A percentile compares a stretch with the other conserved stretches of the same genome.
These are phyloP conservation scores for Paracyclopina nana DNA, from an alignment of 1,140 invertebrate genomes.

Conservation along the genomic window DNA sequence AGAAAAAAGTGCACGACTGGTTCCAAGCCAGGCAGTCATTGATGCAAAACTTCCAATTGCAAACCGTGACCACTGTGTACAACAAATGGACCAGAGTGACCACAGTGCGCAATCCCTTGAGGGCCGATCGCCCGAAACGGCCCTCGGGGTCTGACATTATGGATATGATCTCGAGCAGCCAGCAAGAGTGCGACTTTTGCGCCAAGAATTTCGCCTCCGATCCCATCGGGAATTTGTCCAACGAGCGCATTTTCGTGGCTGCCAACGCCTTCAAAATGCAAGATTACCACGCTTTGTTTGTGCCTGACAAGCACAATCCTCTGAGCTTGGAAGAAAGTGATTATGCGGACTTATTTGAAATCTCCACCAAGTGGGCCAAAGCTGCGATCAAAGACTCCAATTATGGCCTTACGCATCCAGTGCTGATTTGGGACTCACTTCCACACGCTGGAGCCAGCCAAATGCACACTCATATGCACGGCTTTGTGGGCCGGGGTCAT, in stretches of 20 bases:
- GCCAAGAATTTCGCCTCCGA: too few relatives aligned
- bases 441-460: constrained; percentile 32
- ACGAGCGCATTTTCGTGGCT: too few relatives aligned
- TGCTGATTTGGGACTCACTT: constrained; percentile 30
- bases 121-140: constrained; percentile 27
- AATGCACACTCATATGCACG: constrained; percentile 32
- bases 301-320: constrained; percentile 27
- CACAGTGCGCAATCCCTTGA: constrained; percentile 27
- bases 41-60: constrained; percentile 16
- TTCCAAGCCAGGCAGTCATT: too few relatives aligned
- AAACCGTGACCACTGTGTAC: constrained; percentile 24
- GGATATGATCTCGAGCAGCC: too few relatives aligned
- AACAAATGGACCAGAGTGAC: constrained; percentile 26
- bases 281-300: constrained; percentile 28
- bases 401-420: constrained; percentile 22
- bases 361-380: constrained; percentile 27
- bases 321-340: too few relatives aligned
- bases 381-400: constrained; percentile 18
- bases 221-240: too few relatives aligned
- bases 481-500: too few relatives aligned
- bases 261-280: constrained; percentile 32
- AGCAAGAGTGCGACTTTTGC: too few relatives aligned
- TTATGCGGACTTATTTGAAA: too few relatives aligned
- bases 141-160: too few relatives aligned
- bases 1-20: too few relatives aligned